Evolutionary conservation across 2,113 vertebrate species (phyloP), one percentile per base, ranked within the genome.

Genomic region (Aegotheles bennettii): DNA sequence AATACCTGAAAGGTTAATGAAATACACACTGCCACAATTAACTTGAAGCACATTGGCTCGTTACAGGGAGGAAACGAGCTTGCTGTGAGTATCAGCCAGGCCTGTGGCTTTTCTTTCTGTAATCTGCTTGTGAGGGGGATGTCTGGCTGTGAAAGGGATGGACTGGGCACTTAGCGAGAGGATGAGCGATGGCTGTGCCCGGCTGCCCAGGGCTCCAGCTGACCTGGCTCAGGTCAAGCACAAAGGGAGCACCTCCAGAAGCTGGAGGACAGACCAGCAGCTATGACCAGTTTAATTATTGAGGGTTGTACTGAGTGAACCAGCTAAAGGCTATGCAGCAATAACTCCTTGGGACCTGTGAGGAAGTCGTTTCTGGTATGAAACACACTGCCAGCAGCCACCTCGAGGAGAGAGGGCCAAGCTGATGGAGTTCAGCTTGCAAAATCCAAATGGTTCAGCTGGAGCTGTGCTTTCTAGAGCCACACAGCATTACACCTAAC

Each of bases 1-100:
- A 96, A 68, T 40, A 75, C 70, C 64, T 60, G 65, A 64, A 86
- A 94, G 83, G 76, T 91, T 92, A 90, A 86, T 73, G 79, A 53
- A 84, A 50, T 29, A 71, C 90, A 68, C 25, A 1, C 51, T 75
- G 84, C 53, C 95, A 92, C 94, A 75, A 87, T 92, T 75, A 95
- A 94, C 76, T 78, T 10, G 29, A 56, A 45, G 86, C 85, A 60
- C 31, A 7, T 1, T 20, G 82, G 47, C 79, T 84, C 6, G 3
- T 38, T 51, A 5, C 79, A 64, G 75, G 85, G 54, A 91, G 50
- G 59, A 67, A 77, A 85, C 19, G 89, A 76, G 70, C 77, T 90
- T 5, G 6, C 84, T 76, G 38, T 1, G 87, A 87, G 3, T 11
- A 82, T 51, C 70, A 83, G 84, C 42, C 67, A 42, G 84, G 75